Conservation (phyloP, 1,140 invertebrate species). For the Drosophila pectinifera region DNA sequence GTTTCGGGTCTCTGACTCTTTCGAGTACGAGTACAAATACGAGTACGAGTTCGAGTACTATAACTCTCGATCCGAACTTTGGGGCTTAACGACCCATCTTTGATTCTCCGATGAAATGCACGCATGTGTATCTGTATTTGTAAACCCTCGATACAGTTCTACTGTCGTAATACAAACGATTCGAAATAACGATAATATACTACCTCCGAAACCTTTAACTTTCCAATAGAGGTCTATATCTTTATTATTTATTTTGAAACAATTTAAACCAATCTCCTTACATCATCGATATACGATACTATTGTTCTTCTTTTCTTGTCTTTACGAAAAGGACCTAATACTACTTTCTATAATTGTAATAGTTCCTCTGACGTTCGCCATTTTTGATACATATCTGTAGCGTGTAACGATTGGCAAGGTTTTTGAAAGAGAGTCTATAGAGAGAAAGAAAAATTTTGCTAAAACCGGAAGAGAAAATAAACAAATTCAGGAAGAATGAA, state of each 20-base stretch:
- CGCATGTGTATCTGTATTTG: constrained; percentile 29
- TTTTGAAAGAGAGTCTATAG: too few relatives aligned
- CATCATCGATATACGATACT: neutral
- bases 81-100: constrained; percentile 22
- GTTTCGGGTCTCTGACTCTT: constrained; percentile 42
- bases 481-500: too few relatives aligned
- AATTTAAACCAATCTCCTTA: neutral
- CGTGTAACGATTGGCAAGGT: too few relatives aligned
- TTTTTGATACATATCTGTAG: too few relatives aligned
- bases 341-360: neutral
- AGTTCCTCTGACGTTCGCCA: neutral
- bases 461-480: too few relatives aligned
- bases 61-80: constrained; percentile 18
- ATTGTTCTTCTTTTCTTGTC: too few relatives aligned
- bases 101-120: constrained; percentile 67
- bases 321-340: neutral
- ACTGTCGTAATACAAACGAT: neutral
- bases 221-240: neutral
- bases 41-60: constrained; percentile 7
- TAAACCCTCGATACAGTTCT: constrained; percentile 9
- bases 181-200: neutral
- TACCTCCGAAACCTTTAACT: too few relatives aligned
- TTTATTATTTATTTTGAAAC: neutral
- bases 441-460: too few relatives aligned
- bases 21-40: constrained; percentile 7